Percentiles rank a stretch among this genome's conserved stretches.
Conservation (phyloP, 30 jellyfish, hydroid and myxozoan species). For the Catostylus mosaicus region DNA sequence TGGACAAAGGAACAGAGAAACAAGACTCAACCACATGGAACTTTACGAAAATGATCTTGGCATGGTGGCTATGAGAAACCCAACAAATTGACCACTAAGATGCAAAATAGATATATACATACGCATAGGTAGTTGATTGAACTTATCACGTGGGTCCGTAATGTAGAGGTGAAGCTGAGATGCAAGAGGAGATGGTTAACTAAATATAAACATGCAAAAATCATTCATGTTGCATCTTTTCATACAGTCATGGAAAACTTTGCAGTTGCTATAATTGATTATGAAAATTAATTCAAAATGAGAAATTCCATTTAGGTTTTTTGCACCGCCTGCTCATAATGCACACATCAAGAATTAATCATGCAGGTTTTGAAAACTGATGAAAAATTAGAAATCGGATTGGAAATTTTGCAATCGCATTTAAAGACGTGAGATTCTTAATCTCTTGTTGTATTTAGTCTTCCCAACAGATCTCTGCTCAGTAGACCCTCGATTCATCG, state of each 20-base stretch:
- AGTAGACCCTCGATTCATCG: background rate
- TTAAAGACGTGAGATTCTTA: background rate
- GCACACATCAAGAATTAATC: constrained; percentile 10
- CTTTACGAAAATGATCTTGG: no score
- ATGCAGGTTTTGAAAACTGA: constrained; percentile 27
- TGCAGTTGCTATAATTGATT: background rate
- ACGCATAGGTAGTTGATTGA: no score
- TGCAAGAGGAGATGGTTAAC: no score
- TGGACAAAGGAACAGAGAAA: no score
- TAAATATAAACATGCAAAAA: no score
- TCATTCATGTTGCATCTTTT: no score
- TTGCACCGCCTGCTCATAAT: background rate
- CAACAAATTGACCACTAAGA: no score
- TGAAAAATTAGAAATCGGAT: constrained; percentile 28
- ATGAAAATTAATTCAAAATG: background rate
- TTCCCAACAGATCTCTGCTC: background rate
- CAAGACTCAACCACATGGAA: no score
- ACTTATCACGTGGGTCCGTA: no score
- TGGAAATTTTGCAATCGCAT: background rate
- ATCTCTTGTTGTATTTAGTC: background rate
- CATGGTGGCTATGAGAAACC: no score
- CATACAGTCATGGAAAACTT: background rate
- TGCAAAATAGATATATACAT: no score
- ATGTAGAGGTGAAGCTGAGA: no score
- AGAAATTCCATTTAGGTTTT: background rate